A percentile compares a stretch with the other conserved stretches of the same genome.
Conservation (phyloP, 2,888 invertebrate species). For the Crossocerus cetratus region DNA sequence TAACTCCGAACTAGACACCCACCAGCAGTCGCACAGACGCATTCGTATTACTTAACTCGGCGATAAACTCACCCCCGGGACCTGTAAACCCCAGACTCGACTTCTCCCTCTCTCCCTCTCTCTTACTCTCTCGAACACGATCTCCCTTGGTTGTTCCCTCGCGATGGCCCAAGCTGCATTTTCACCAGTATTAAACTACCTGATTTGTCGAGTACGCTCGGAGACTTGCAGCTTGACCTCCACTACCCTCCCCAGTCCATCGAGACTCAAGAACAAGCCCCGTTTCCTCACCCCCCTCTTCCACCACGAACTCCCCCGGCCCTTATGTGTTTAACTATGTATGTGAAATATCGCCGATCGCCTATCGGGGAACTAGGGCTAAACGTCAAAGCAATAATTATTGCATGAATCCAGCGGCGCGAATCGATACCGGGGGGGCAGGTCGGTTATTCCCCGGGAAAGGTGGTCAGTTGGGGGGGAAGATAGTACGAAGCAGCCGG, state of each 20-base stretch:
- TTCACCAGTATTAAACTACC: conserved; percentile 64
- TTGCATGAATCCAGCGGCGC: not conserved
- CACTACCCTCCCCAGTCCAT: conserved; percentile 49
- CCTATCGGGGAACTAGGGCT: conserved; percentile 4
- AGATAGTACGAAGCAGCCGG: too few relatives aligned
- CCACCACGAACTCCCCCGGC: too few relatives aligned
- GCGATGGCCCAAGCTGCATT: conserved; percentile 62
- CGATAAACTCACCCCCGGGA: conserved; percentile 77
- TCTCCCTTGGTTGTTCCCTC: conserved; percentile 31
- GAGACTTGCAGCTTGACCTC: conserved; percentile 55
- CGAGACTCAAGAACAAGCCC: conserved; percentile 29
- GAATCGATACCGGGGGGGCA: not conserved
- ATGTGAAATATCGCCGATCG: conserved; percentile 30
- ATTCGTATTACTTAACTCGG: conserved; percentile 79
- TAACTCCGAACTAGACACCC: conserved; percentile 66
- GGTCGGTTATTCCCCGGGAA: too few relatives aligned
- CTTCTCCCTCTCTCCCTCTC: too few relatives aligned
- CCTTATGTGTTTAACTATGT: conserved; percentile 1
- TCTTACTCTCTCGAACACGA: too few relatives aligned
- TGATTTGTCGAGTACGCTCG: conserved; percentile 63
- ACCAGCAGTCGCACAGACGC: conserved; percentile 70
- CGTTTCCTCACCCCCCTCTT: not conserved
- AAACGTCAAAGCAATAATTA: not conserved
- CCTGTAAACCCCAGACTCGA: conserved; percentile 66
- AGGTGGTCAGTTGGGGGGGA: too few relatives aligned